phyloP scores from a whole-genome alignment of 2,797 vertebrate genomes.

The Sebastes goodei region DNA sequence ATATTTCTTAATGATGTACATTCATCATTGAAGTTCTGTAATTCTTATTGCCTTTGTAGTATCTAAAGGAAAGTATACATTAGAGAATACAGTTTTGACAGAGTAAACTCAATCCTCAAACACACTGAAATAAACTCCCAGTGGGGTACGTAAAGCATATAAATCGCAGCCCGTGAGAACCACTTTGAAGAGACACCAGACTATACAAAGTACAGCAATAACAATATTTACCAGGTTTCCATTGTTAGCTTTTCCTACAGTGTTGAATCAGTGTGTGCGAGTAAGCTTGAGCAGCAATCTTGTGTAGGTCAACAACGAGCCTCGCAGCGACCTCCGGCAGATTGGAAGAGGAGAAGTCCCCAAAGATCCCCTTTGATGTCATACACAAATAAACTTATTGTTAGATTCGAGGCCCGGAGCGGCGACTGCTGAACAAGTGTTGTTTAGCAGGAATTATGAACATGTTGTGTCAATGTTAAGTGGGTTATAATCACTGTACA shows the following conservation, averaged over 20 bases:
- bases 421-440: neutral
- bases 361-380: conserved; percentile 25
- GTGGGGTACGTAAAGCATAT: neutral
- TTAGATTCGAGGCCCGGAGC: neutral
- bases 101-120: neutral
- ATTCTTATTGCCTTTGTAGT: neutral
- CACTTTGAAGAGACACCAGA: neutral
- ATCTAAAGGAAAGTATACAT: neutral
- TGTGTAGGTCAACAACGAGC: conserved; percentile 4
- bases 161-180: neutral
- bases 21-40: too few species aligned
- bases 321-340: neutral
- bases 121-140: neutral
- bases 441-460: neutral
- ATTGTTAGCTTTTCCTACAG: neutral
- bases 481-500: neutral
- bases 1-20: too few species aligned
- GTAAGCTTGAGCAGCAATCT: conserved; percentile 2
- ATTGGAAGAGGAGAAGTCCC: conserved; percentile 18
- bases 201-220: neutral
- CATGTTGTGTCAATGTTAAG: neutral
- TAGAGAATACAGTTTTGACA: neutral
- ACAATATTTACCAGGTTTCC: neutral
- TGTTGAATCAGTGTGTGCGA: neutral
- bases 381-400: conserved; percentile 18